Base-by-base conservation (phyloP, 2,797 vertebrate genomes). In the Eospalax fontanierii region DNA sequence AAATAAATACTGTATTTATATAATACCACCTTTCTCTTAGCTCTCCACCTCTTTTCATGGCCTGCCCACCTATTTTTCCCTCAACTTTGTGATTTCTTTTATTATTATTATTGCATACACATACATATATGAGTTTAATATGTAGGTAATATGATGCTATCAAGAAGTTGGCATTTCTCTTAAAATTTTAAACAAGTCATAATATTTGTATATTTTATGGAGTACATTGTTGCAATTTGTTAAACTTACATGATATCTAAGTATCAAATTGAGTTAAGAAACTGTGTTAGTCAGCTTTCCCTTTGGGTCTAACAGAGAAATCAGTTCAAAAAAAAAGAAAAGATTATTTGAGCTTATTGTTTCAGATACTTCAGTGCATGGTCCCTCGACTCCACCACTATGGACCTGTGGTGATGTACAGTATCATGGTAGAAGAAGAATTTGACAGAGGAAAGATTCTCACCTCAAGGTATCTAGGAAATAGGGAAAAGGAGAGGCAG, bases 101-200 rank as follows among this genome's bases (percentile, higher is more conserved):
- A 54, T 54, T 54, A 54, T 54, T 54, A 54, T 54, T 54, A 54
- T 54, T 54, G 50, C 8, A 54, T 54, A 54, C 14, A 54, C 12
- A 54, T 54, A 54, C 14, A 54, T 12, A 54, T 54, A 54, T 14
- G 59, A 82, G 16, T 95, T 91, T 92, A 92, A 90, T 76, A 24
- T 73, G 46, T 59, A 91, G 22, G 43, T 73, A 63, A 80, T 61
- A 40, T 92, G 46, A 26, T 66, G 43, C 10, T 61, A 86, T 57
- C 24, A 4, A 90, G 38, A 19, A 80, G 21, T 59, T 30, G 24
- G 2, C 30, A 59, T 86, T 40, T 16, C 68, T 86, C 6, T 82
- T 54, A 63, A 38, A 68, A 30, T 46, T 79, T 65, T 79, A 57
- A 71, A 73, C 80, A 30, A 63, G 33, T 35, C 4, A 59, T 57